These are phyloP conservation scores for Gymnocephalus cernua DNA, from an alignment of 2,113 vertebrate genomes.

Conservation along the genomic window DNA sequence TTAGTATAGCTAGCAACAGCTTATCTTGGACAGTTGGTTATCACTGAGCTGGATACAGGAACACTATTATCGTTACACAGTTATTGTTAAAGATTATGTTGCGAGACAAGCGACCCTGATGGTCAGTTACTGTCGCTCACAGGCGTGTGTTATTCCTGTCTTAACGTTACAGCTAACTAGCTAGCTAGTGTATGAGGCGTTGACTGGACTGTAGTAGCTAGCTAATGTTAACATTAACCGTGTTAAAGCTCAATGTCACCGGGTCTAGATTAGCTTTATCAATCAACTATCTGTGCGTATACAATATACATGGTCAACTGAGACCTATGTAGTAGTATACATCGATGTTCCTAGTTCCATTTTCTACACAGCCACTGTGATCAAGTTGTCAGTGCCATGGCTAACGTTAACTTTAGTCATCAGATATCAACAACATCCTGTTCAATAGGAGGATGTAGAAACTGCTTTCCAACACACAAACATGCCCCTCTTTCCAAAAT, in stretches of 20 bases:
- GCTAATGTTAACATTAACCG: not conserved
- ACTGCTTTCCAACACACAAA: not conserved
- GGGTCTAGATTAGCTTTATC: constrained; percentile 32
- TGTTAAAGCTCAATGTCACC: constrained; percentile 44
- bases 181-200: constrained; percentile 49
- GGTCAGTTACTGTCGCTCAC: not conserved
- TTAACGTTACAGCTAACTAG: constrained; percentile 24
- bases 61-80: not conserved
- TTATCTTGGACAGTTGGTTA: not conserved
- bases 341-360: not conserved
- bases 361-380: not conserved
- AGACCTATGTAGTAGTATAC: not conserved
- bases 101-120: not conserved
- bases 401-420: constrained; percentile 3
- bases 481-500: not conserved
- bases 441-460: constrained; percentile 15
- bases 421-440: constrained; percentile 25
- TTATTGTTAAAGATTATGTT: not conserved
- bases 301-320: not conserved
- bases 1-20: constrained; percentile 24
- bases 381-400: constrained; percentile 11
- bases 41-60: not conserved
- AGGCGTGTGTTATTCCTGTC: constrained; percentile 1
- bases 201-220: constrained; percentile 11
- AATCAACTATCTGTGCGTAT: not conserved